A percentile compares a stretch with the other conserved stretches of the same genome.
phyloP scores from a whole-genome alignment of 2,113 vertebrate genomes.

The Zapornia atra region DNA sequence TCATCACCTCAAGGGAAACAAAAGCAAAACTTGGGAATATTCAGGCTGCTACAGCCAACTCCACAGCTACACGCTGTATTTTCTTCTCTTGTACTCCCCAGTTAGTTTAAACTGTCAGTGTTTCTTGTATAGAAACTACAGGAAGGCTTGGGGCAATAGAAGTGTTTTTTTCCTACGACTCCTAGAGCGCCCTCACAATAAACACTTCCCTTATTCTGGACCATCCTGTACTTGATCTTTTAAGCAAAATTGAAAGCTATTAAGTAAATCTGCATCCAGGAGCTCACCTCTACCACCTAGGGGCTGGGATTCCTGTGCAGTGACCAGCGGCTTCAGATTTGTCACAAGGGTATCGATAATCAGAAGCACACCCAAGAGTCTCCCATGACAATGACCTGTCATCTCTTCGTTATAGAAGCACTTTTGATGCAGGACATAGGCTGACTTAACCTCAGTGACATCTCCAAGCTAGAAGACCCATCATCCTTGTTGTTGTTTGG shows the following conservation, averaged over 20 bases:
- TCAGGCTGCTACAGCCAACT: not conserved
- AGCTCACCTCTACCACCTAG: not conserved
- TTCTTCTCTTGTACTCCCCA: not conserved
- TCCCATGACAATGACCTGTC: not conserved
- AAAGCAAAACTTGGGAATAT: not conserved
- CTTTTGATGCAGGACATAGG: not conserved
- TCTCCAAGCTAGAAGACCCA: not conserved
- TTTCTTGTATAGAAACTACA: not conserved
- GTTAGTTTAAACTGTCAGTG: not conserved
- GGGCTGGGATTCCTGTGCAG: not conserved
- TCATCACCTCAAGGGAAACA: not conserved
- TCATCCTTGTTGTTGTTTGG: not conserved
- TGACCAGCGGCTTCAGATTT: not conserved
- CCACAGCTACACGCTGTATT: not conserved
- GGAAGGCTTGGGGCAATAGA: not conserved
- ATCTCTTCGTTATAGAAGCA: not conserved
- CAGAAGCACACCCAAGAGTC: not conserved
- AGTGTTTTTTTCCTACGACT: not conserved
- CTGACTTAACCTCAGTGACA: not conserved
- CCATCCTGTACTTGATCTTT: not conserved
- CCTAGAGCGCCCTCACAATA: not conserved
- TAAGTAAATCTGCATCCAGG: not conserved
- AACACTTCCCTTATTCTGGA: not conserved
- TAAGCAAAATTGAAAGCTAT: not conserved
- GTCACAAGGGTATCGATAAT: conserved; percentile 16